Base-by-base conservation (phyloP, 2,888 invertebrate genomes). In the Epinotia bilunana region DNA sequence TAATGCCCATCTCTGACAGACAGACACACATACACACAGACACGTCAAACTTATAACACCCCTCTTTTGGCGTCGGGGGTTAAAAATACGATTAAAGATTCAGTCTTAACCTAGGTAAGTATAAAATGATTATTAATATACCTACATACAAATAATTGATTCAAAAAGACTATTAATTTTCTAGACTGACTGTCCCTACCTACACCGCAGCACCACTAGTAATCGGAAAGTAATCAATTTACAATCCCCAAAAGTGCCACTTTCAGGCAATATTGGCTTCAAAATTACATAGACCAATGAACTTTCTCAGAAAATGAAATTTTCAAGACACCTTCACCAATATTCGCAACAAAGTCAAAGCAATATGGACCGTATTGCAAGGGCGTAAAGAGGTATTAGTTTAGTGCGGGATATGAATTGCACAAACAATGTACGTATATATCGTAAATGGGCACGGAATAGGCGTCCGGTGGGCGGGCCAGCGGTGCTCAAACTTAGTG, bases 401-500 rank as follows among this genome's bases (percentile, higher is more conserved):
- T 33, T 49, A 18, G 16, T n/a, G 43, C 78, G 78, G 88, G 84
- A 86, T 86, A 87, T 88, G 90, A 90, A 91, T 92, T 92, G 91
- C 87, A 88, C 91, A 91, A 92, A 92, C 92, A 92, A 90, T 92
- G 91, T 91, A 74, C 74, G 70, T 75, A 72, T 72, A 67, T 75
- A 91, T 91, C 87, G 90, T 87, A 89, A 90, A 90, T 90, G 89
- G 90, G 87, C 84, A 82, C 83, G 83, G 82, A 83, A 88, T 87
- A 86, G 86, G 84, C 84, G 82, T 79, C 81, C 79, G 82, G 80
- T 81, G 82, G 82, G 81, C 80, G 73, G 67, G 78, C 11, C 79
- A 79, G 78, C 33, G 89, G 74, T 79, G 78, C 85, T 85, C 88
- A 89, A 92, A 88, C 81, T 85, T 83, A 79, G 20, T 23, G 55